Percentiles rank a stretch among this genome's conserved stretches.
These are phyloP conservation scores for Brachionichthys hirsutus DNA, from an alignment of 2,113 vertebrate species.

Conservation along the genomic window DNA sequence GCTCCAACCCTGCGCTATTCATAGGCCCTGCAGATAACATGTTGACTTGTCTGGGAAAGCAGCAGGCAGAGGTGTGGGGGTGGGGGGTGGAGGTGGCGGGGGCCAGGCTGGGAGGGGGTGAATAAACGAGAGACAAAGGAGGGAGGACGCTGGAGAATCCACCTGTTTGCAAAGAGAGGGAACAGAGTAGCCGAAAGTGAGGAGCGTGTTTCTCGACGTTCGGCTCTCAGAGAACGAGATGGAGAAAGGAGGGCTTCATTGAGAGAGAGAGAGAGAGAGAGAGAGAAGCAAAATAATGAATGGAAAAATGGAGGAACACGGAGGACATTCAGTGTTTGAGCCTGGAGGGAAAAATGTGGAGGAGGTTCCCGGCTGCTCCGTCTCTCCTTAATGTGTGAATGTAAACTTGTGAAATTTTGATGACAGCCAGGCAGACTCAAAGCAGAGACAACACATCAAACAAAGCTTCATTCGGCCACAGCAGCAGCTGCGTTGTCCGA, in stretches of 20 bases:
- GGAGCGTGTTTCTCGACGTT: constrained; percentile 1
- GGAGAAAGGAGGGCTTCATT: constrained; percentile 12
- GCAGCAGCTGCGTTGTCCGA: constrained; percentile 14
- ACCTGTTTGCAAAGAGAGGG: constrained; percentile 59
- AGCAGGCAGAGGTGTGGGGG: constrained; percentile 18
- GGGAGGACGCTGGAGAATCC: constrained; percentile 49
- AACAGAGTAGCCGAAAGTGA: constrained; percentile 21
- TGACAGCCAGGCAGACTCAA: neutral
- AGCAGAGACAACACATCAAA: constrained; percentile 5
- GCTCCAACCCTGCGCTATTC: constrained; percentile 65
- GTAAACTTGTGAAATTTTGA: constrained; percentile 12
- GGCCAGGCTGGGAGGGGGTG: constrained; percentile 21
- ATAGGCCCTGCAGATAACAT: constrained; percentile 70
- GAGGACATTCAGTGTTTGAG: too few relatives aligned
- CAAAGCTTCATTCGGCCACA: neutral
- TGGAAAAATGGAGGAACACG: neutral
- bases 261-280: neutral
- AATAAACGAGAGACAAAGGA: constrained; percentile 54
- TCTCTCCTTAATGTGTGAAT: neutral
- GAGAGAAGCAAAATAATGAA: neutral
- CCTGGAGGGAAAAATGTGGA: constrained; percentile 4
- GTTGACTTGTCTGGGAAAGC: constrained; percentile 66
- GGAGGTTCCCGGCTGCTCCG: neutral
- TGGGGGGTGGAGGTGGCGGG: constrained; percentile 17
- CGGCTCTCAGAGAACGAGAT: constrained; percentile 31